Evolutionary conservation across 2,113 vertebrate species (phyloP).

Genomic region (Poeciliopsis retropinna): DNA sequence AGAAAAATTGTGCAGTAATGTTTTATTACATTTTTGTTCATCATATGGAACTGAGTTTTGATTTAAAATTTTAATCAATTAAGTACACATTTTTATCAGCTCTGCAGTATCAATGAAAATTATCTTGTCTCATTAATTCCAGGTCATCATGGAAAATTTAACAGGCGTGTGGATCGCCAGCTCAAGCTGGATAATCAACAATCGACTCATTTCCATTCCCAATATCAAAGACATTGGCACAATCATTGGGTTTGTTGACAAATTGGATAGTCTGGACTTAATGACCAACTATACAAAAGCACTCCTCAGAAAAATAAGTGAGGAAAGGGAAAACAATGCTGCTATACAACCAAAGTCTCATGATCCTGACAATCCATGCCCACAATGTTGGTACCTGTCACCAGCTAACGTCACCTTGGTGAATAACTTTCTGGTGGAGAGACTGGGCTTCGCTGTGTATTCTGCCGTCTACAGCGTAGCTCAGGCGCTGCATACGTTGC

Average conservation of each 20-base stretch:
- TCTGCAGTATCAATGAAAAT: neutral
- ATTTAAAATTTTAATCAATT: neutral
- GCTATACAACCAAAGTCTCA: neutral
- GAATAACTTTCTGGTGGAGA: conserved; percentile 26
- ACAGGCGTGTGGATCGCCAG: conserved; percentile 88
- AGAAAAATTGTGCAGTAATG: no score
- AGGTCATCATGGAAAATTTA: conserved; percentile 78
- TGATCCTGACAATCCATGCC: conserved; percentile 64
- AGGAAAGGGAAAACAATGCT: conserved; percentile 17
- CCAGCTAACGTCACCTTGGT: conserved; percentile 50
- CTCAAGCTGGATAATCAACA: conserved; percentile 80
- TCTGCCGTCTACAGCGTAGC: conserved; percentile 84
- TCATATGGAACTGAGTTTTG: neutral
- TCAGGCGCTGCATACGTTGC: conserved; percentile 82
- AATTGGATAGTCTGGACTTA: conserved; percentile 28
- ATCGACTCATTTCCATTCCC: conserved; percentile 47
- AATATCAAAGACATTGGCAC: conserved; percentile 83
- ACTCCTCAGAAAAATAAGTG: conserved; percentile 68
- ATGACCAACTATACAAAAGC: conserved; percentile 62
- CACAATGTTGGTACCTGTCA: conserved; percentile 70
- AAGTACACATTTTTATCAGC: neutral
- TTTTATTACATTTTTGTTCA: neutral
- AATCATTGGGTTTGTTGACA: conserved; percentile 78
- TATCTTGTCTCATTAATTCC: conserved; percentile 14
- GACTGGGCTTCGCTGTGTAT: conserved; percentile 77